Evolutionary conservation across 2,113 vertebrate species (phyloP).

Genomic region (Xiphorhynchus elegans): DNA sequence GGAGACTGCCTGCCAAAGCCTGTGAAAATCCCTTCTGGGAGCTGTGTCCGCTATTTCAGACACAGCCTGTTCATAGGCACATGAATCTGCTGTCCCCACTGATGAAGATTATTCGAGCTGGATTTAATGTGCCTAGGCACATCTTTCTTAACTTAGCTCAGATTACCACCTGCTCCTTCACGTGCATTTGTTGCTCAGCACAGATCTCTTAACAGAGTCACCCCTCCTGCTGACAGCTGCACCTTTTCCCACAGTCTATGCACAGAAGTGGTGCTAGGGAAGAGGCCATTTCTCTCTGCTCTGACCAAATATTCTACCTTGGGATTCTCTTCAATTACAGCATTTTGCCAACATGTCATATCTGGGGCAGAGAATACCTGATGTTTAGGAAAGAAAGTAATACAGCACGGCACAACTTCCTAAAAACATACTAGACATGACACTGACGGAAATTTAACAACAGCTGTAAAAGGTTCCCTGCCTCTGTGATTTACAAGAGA

Average conservation of each 20-base stretch:
- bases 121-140: slow-evolving; percentile 65
- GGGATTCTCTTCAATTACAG: not conserved
- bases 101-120: slow-evolving; percentile 47
- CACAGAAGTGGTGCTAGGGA: not conserved
- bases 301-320: not conserved
- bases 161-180: slow-evolving; percentile 46
- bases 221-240: not conserved
- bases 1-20: slow-evolving; percentile 63
- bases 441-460: not conserved
- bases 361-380: not conserved
- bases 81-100: slow-evolving; percentile 69
- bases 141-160: slow-evolving; percentile 56
- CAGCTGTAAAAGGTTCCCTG: not conserved
- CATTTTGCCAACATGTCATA: not conserved
- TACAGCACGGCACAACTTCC: not conserved
- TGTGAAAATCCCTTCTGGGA: slow-evolving; percentile 68
- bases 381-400: not conserved
- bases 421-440: not conserved
- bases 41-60: slow-evolving; percentile 58
- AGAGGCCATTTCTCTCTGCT: not conserved
- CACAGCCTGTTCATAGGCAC: slow-evolving; percentile 59
- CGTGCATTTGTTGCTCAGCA: not conserved
- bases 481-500: not conserved
- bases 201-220: not conserved
- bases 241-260: not conserved